Conservation (phyloP, 1,140 invertebrate genomes). For the Pachypsylla venusta region DNA sequence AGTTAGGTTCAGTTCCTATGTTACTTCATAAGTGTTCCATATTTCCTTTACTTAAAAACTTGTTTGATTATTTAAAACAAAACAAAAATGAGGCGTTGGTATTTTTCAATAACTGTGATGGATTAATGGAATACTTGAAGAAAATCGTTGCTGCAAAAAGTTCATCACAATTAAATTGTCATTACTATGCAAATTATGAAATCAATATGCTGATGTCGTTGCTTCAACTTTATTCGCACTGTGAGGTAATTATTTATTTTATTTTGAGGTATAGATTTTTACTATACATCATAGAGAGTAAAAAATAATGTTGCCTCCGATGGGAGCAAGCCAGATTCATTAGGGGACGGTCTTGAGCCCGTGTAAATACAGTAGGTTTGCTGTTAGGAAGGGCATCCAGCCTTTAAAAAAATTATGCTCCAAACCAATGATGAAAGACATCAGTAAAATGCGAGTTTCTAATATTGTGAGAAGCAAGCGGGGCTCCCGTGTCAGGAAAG, state of each 20-base stretch:
- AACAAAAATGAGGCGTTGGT: conserved; percentile 14
- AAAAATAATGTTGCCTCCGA: too few species aligned
- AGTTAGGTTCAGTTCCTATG: conserved; percentile 20
- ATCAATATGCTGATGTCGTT: conserved; percentile 17
- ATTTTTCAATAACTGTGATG: conserved; percentile 10
- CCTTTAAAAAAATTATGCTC: too few species aligned
- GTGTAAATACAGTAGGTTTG: too few species aligned
- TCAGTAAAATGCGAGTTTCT: too few species aligned
- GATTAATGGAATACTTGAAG: conserved; percentile 18
- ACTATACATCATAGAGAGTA: too few species aligned
- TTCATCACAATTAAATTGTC: conserved; percentile 12
- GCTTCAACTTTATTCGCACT: conserved; percentile 16
- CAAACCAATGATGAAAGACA: too few species aligned
- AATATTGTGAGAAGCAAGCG: too few species aligned
- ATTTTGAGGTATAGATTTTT: background rate
- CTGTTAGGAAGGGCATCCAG: too few species aligned
- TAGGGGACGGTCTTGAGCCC: too few species aligned
- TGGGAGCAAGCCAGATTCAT: too few species aligned
- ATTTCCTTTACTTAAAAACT: conserved; percentile 20
- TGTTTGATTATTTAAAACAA: conserved; percentile 15
- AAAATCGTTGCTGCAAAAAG: conserved; percentile 10
- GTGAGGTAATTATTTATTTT: conserved; percentile 16
- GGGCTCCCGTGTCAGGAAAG: too few species aligned
- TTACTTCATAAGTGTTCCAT: conserved; percentile 17
- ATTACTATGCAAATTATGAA: conserved; percentile 23